Evolutionary conservation across 2,797 vertebrate species (phyloP).

Genomic region (Epinephelus awoara): DNA sequence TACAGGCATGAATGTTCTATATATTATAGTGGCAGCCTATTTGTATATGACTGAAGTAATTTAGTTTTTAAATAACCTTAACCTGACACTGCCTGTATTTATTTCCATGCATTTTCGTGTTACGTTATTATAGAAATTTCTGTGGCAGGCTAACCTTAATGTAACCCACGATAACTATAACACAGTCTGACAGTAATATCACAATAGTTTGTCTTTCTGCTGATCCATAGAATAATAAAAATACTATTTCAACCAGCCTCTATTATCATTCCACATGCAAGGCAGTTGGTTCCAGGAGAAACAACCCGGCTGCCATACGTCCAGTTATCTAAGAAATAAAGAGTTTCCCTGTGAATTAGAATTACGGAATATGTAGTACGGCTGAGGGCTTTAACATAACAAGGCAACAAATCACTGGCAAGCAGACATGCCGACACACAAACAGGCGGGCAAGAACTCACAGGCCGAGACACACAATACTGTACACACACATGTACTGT

Average conservation of each 20-base stretch:
- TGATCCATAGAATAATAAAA: conserved; percentile 69
- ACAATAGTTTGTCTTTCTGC: conserved; percentile 60
- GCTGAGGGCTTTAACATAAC: conserved; percentile 46
- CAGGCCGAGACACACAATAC: conserved; percentile 54
- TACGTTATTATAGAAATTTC: conserved; percentile 36
- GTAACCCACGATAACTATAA: conserved; percentile 36
- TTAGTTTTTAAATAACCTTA: conserved; percentile 16
- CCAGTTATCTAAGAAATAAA: conserved; percentile 65
- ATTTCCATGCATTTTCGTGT: conserved; percentile 16
- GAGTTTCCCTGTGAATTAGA: conserved; percentile 66
- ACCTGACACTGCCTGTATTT: conserved; percentile 7
- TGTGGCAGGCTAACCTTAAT: conserved; percentile 31
- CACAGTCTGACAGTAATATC: conserved; percentile 64
- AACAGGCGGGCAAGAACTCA: conserved; percentile 46
- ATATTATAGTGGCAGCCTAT: neutral
- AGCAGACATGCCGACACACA: conserved; percentile 42
- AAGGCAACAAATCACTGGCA: conserved; percentile 57
- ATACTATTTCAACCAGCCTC: conserved; percentile 42
- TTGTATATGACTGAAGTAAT: neutral
- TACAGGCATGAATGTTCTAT: neutral
- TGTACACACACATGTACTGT: conserved; percentile 43
- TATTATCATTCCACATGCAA: conserved; percentile 64
- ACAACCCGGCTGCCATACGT: conserved; percentile 57
- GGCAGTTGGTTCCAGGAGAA: conserved; percentile 59
- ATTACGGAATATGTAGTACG: conserved; percentile 42